A percentile compares a stretch with the other conserved stretches of the same genome.
Conservation (phyloP, 2,797 vertebrate species). For the Rhynchotus rufescens region DNA sequence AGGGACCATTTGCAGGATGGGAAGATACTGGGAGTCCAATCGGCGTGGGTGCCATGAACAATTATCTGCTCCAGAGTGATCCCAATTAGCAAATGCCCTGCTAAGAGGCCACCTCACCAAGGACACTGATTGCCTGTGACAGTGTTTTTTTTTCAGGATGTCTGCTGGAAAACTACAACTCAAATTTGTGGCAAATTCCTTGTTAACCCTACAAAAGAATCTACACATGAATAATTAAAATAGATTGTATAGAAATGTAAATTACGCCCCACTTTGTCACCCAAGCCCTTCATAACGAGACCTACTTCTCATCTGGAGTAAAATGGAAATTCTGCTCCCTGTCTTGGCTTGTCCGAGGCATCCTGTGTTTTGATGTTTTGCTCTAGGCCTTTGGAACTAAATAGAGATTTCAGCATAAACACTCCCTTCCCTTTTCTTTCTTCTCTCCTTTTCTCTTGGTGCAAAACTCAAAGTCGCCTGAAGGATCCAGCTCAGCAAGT, state of each 20-base stretch:
- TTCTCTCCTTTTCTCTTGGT: constrained; percentile 12
- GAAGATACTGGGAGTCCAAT: constrained; percentile 59
- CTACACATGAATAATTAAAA: constrained; percentile 59
- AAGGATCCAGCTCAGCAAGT: background rate
- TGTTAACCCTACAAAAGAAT: constrained; percentile 51
- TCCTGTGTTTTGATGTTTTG: constrained; percentile 20
- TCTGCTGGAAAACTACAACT: constrained; percentile 53
- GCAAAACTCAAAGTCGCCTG: background rate
- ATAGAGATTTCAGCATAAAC: constrained; percentile 30
- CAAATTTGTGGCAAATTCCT: constrained; percentile 55
- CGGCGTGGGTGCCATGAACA: constrained; percentile 70
- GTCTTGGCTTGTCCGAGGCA: constrained; percentile 9
- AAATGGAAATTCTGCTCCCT: constrained; percentile 40
- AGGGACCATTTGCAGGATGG: constrained; percentile 50
- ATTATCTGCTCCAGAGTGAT: constrained; percentile 57
- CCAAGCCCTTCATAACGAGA: constrained; percentile 23
- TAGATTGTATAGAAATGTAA: constrained; percentile 33
- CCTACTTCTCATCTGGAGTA: constrained; percentile 19
- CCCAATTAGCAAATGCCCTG: constrained; percentile 72
- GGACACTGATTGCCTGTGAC: constrained; percentile 75
- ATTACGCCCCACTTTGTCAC: constrained; percentile 29
- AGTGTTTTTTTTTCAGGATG: constrained; percentile 62
- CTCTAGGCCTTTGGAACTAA: constrained; percentile 51
- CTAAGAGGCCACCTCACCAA: constrained; percentile 65
- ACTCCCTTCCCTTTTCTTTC: constrained; percentile 27